Percentiles rank a stretch among this genome's conserved stretches.
These are phyloP conservation scores for Mnemiopsis leidyi DNA, from an alignment of 37 sponge, comb jelly and placozoan species.

Conservation along the genomic window DNA sequence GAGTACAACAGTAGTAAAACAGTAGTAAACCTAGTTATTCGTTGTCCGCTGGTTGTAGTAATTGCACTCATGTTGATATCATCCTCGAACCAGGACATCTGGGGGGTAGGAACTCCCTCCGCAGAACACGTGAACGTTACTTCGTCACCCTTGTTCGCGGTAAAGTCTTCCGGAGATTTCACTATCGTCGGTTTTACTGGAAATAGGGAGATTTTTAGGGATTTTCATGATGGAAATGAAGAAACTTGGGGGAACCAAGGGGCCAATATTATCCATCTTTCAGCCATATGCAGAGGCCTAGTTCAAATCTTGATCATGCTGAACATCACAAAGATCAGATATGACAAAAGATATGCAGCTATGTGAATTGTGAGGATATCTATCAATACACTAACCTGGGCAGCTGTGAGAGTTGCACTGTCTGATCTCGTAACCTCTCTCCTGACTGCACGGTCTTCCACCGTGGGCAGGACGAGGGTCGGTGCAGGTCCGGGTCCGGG, in stretches of 20 bases:
- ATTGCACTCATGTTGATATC: neutral
- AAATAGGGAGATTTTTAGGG: too few relatives aligned
- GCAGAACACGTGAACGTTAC: slow-evolving; percentile 13
- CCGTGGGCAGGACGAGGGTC: slow-evolving; percentile 58
- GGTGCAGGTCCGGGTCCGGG: slow-evolving; percentile 53
- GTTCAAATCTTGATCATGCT: too few relatives aligned
- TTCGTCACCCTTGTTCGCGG: neutral
- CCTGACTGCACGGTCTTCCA: neutral
- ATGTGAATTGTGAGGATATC: too few relatives aligned
- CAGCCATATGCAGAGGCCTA: too few relatives aligned
- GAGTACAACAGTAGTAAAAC: too few relatives aligned
- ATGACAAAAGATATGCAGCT: too few relatives aligned
- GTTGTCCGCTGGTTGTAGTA: neutral
- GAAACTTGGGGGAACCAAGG: too few relatives aligned
- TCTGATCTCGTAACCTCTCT: neutral
- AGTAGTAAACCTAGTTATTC: slow-evolving; percentile 17
- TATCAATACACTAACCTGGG: neutral
- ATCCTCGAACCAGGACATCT: slow-evolving; percentile 48
- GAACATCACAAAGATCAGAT: too few relatives aligned
- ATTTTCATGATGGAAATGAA: too few relatives aligned
- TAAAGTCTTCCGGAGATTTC: neutral
- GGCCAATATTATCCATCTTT: too few relatives aligned
- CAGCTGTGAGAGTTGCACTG: neutral
- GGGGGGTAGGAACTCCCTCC: slow-evolving; percentile 46
- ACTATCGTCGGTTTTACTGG: neutral